Evolutionary conservation across 1,140 invertebrate genomes (phyloP).

Genomic region (Hylaeus volcanicus): DNA sequence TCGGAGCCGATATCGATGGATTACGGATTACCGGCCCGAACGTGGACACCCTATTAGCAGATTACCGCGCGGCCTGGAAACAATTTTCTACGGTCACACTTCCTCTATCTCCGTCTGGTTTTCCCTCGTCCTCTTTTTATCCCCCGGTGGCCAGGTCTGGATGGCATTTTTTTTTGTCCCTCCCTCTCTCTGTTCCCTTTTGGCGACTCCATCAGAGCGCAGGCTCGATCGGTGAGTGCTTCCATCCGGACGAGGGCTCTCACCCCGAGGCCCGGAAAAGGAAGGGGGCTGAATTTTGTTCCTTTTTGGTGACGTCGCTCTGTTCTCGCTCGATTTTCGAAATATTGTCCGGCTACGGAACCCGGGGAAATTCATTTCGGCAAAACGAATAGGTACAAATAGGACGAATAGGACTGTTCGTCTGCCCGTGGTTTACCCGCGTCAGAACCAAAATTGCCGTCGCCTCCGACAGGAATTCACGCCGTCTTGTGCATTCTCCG

Average conservation of each 20-base stretch:
- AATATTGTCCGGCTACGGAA: constrained; percentile 18
- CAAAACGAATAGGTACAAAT: constrained; percentile 28
- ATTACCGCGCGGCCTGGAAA: constrained; percentile 71
- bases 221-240: constrained; percentile 47
- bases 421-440: no score
- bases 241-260: constrained; percentile 51
- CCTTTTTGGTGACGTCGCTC: constrained; percentile 3
- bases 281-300: constrained; percentile 34
- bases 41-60: constrained; percentile 74
- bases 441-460: no score
- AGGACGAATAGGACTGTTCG: no score
- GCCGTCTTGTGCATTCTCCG: no score
- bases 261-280: constrained; percentile 7
- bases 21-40: constrained; percentile 73
- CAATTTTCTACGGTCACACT: constrained; percentile 70
- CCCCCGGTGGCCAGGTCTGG: not conserved
- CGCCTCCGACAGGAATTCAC: no score
- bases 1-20: constrained; percentile 66
- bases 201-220: constrained; percentile 38
- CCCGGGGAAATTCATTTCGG: constrained; percentile 6
- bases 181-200: constrained; percentile 5
- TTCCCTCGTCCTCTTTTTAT: constrained; percentile 1
- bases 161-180: not conserved
- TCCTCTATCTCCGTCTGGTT: constrained; percentile 10
- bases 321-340: constrained; percentile 47